Evolutionary conservation across 53 echinoderm and acorn worm genomes (phyloP).

Genomic region (Patiria pectinifera): DNA sequence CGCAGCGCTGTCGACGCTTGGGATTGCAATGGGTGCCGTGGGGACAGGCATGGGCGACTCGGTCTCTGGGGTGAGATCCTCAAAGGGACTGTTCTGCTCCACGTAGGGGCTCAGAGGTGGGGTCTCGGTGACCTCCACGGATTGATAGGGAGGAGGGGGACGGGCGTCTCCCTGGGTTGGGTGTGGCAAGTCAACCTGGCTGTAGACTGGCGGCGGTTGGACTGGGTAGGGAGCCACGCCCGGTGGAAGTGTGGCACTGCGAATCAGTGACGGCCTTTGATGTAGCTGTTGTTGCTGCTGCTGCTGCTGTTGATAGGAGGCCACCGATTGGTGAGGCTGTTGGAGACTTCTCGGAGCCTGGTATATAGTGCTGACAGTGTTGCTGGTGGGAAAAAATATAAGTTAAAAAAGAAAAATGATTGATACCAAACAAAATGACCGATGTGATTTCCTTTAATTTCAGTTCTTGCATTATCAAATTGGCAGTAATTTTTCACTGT

Average conservation of each 20-base stretch:
- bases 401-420: background rate
- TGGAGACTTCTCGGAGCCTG: conserved; percentile 39
- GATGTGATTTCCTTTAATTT: background rate
- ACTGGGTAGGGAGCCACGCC: conserved; percentile 32
- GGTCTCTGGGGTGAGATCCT: conserved; percentile 33
- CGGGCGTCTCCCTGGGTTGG: background rate
- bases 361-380: conserved; percentile 16
- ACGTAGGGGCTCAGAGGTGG: conserved; percentile 12
- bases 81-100: conserved; percentile 39
- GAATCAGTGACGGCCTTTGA: background rate
- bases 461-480: background rate
- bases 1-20: conserved; percentile 38
- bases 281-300: conserved; percentile 17
- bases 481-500: too few relatives aligned
- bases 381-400: conserved; percentile 6
- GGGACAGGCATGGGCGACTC: background rate
- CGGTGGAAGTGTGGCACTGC: background rate
- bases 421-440: background rate
- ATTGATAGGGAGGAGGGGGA: background rate
- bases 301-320: background rate
- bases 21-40: conserved; percentile 42
- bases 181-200: background rate
- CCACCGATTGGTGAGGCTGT: conserved; percentile 1
- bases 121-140: background rate
- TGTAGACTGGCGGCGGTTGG: conserved; percentile 46